Conservation (phyloP, 2,113 vertebrate species). For the Asarcornis scutulata region DNA sequence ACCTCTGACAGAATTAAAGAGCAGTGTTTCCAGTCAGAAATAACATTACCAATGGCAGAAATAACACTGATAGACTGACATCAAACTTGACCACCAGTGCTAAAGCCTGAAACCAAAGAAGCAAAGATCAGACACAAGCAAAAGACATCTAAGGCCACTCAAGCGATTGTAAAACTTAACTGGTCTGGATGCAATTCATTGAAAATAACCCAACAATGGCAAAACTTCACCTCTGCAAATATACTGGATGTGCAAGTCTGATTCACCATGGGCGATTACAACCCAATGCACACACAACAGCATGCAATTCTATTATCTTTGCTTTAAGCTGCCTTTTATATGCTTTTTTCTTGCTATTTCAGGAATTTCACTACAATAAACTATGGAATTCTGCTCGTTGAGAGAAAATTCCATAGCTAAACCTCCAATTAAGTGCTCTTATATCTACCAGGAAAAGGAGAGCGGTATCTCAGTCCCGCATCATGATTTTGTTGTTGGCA, state of each 20-base stretch:
- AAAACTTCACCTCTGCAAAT: background rate
- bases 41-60: conserved; percentile 4
- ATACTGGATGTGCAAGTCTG: background rate
- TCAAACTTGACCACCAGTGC: background rate
- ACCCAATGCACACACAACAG: background rate
- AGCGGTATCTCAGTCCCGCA: background rate
- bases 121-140: background rate
- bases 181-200: background rate
- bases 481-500: background rate
- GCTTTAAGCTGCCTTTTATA: conserved; percentile 8
- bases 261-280: background rate
- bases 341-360: conserved; percentile 11
- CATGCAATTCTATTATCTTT: background rate
- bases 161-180: background rate
- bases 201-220: background rate
- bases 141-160: background rate
- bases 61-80: background rate
- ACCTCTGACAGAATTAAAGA: conserved; percentile 21
- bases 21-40: background rate
- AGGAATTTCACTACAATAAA: conserved; percentile 65
- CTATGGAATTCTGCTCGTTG: conserved; percentile 41
- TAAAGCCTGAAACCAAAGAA: background rate
- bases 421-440: conserved; percentile 45
- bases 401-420: conserved; percentile 31
- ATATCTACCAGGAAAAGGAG: background rate